Conservation (phyloP, 1,140 invertebrate genomes). For the Matsumurasca onukii region DNA sequence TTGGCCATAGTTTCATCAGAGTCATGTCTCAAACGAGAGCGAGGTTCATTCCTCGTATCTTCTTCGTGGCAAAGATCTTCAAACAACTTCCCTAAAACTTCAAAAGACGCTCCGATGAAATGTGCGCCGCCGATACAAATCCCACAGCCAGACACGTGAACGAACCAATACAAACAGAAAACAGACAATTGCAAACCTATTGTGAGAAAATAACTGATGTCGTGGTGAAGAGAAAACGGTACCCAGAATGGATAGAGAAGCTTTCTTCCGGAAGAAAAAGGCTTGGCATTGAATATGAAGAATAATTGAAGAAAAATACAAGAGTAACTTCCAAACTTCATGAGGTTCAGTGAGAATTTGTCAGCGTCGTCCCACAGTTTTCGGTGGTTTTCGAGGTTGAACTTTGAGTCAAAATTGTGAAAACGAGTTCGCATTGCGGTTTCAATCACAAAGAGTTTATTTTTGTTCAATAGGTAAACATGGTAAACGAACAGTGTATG, state of each 20-base stretch:
- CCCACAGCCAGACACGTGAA: neutral
- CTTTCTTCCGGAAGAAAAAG: conserved; percentile 4
- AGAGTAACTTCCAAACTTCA: conserved; percentile 4
- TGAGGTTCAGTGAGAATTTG: neutral
- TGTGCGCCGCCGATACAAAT: conserved; percentile 15
- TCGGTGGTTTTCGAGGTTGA: neutral
- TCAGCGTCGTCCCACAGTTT: neutral
- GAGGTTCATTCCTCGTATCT: no score
- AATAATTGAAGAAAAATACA: neutral
- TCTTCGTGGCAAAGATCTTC: neutral
- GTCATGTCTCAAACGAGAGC: no score
- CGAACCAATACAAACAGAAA: neutral
- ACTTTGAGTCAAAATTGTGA: neutral
- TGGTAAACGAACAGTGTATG: neutral
- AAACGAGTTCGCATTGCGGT: neutral
- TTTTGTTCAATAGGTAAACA: neutral
- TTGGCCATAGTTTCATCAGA: no score
- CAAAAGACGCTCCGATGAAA: conserved; percentile 16
- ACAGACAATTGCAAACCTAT: neutral
- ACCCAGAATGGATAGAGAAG: conserved; percentile 5
- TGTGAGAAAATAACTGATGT: neutral
- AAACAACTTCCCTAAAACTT: neutral
- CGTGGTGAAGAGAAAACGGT: neutral
- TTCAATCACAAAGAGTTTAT: neutral
- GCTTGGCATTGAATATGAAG: neutral